Percentiles rank a stretch among this genome's conserved stretches.
phyloP scores from a whole-genome alignment of 2,888 invertebrate species.

The Tromatobia lineatoria region DNA sequence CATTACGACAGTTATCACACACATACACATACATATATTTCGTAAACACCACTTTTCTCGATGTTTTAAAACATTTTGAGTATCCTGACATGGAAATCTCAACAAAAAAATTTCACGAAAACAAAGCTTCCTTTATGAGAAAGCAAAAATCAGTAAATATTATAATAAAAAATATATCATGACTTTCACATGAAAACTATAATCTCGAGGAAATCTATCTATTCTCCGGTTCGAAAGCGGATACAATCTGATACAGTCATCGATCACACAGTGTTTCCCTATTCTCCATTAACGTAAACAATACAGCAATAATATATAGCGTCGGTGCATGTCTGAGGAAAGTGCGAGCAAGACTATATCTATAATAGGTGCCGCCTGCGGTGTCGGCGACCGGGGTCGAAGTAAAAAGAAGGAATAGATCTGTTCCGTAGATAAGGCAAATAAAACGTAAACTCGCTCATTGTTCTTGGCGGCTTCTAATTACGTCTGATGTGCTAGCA shows the following conservation, averaged over 20 bases:
- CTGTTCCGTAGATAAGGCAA: constrained; percentile 80
- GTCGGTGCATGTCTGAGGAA: constrained; percentile 19
- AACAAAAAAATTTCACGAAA: too few relatives aligned
- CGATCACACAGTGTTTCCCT: constrained; percentile 26
- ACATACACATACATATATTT: too few relatives aligned
- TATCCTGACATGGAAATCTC: too few relatives aligned
- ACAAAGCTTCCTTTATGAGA: too few relatives aligned
- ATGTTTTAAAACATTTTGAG: too few relatives aligned
- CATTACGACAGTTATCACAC: too few relatives aligned
- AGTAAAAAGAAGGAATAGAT: constrained; percentile 74
- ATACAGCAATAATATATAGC: background rate
- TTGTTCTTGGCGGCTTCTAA: constrained; percentile 83
- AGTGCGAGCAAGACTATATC: constrained; percentile 17
- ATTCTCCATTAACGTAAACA: constrained; percentile 3
- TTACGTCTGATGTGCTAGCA: constrained; percentile 74
- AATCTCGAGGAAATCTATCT: background rate
- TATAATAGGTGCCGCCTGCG: constrained; percentile 28
- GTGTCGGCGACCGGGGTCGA: constrained; percentile 56
- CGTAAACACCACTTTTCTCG: too few relatives aligned
- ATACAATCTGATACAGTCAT: background rate
- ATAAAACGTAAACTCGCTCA: constrained; percentile 83
- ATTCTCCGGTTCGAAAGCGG: constrained; percentile 5
- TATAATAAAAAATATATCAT: background rate
- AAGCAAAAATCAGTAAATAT: background rate
- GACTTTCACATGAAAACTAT: background rate